Conservation (phyloP, 2,113 vertebrate species). For the human region GRCh38 chr1:196490001-196490500, state of each 20-base stretch:
- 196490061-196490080: neutral
- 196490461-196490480: neutral
- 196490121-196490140: neutral
- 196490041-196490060: slow-evolving; percentile 8
- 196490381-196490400: neutral
- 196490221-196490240: neutral
- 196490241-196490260: neutral
- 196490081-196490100: slow-evolving; percentile 24
- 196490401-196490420: neutral
- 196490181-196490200: neutral
- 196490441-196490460: neutral
- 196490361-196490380: neutral
- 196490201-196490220: neutral
- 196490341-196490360: neutral
- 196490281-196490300: neutral
- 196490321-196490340: neutral
- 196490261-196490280: neutral
- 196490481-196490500: neutral
- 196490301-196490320: neutral
- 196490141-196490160: neutral
- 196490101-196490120: slow-evolving; percentile 32
- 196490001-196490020: neutral
- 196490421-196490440: neutral
- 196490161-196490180: neutral
- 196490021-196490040: slow-evolving; percentile 37